Evolutionary conservation across 2,888 invertebrate species (phyloP), one percentile per base, ranked within the genome.

Genomic region (Megaustenia siamemsis): DNA sequence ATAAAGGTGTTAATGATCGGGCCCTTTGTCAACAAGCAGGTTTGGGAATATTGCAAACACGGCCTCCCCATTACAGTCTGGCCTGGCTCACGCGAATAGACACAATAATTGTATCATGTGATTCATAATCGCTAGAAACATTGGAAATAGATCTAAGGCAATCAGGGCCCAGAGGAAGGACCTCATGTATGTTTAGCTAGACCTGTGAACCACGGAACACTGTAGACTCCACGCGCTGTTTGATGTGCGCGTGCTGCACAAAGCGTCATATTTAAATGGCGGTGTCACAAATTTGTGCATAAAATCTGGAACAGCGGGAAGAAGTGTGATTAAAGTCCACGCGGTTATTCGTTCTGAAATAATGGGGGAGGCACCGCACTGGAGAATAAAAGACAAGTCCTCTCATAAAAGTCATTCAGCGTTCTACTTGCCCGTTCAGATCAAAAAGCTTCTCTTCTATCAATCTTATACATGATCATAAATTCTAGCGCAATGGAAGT

Each of bases 1-100:
- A 49, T 73, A 73, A 15, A 73, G 73, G 73, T 73, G 73, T 73
- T 45, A 73, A 49, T 73, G 73, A 15, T 28, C 35, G 28, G 73
- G 5, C 18, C 73, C 21, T 45, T 73, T 73, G 73, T 73, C 15
- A 45, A 35, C 6, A 18, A 10, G 24, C 15, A 28, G 32, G 45
- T 45, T 73, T 45, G 2, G 73, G 18, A 32, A 28, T 73, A 49
- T 73, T 45, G 49, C 73, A 45, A 49, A 73, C 28, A 49, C 73
- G 49, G 28, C n/a, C 73, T 18, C 2, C 32, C 49, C 73, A 32
- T 49, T 32, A 69, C 69, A 69, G 40, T 18, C 28, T 21, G 40
- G 45, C 73, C 4, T 49, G 45, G 49, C 28, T 32, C 49, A 28
- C 40, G 60, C 38, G 49, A 73, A 49, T 35, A 73, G 49, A 73